These are phyloP conservation scores for Penaeus chinensis DNA, from an alignment of 1,140 invertebrate species.

Conservation along the genomic window DNA sequence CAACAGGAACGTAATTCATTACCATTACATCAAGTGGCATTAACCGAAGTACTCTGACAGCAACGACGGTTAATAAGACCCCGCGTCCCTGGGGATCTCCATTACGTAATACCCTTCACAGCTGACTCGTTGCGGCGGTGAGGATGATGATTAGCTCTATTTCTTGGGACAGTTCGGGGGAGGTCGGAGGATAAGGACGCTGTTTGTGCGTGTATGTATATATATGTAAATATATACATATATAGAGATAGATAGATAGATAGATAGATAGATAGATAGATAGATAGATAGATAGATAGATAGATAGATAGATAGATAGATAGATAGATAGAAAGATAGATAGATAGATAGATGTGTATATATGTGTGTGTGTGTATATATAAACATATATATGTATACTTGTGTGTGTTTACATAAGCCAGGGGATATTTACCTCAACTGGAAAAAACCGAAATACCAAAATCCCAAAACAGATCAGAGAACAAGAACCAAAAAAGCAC, in stretches of 20 bases:
- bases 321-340: neutral
- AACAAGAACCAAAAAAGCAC: neutral
- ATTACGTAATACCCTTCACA: too few species aligned
- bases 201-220: constrained; percentile 4
- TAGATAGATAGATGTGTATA: neutral
- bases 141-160: too few species aligned
- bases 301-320: constrained; percentile 26
- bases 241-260: neutral
- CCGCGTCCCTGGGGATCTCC: too few species aligned
- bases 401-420: neutral
- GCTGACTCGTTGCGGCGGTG: too few species aligned
- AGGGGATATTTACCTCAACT: neutral
- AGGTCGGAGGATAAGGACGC: too few species aligned
- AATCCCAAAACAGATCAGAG: neutral
- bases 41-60: too few species aligned
- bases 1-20: too few species aligned
- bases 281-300: constrained; percentile 3
- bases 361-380: neutral
- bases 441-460: neutral
- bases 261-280: constrained; percentile 10
- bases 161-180: too few species aligned
- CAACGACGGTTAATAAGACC: too few species aligned
- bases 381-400: neutral
- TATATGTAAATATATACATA: constrained; percentile 9
- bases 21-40: too few species aligned